Percentiles rank a stretch among this genome's conserved stretches.
Conservation (phyloP, 2,888 invertebrate genomes). For the Neuroscelio doddi region DNA sequence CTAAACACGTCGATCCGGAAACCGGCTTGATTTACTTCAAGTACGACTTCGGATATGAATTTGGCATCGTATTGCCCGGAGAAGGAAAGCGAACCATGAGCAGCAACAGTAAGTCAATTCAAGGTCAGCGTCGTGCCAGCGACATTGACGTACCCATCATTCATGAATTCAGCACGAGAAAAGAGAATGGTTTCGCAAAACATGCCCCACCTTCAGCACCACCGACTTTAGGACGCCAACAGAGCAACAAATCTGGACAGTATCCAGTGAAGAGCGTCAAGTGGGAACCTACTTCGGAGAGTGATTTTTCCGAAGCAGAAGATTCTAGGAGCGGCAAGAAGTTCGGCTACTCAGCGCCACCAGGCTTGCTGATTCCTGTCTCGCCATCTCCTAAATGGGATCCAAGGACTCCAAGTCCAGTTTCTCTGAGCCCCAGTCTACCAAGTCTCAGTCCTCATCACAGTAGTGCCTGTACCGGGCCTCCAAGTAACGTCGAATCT, state of each 20-base stretch:
- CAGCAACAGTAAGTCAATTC: slow-evolving; percentile 70
- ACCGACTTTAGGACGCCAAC: slow-evolving; percentile 32
- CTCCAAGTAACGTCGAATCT: slow-evolving; percentile 68
- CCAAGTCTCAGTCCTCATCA: slow-evolving; percentile 75
- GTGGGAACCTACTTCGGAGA: slow-evolving; percentile 78
- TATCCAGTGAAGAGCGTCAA: slow-evolving; percentile 72
- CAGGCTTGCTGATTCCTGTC: slow-evolving; percentile 63
- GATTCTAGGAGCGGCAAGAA: slow-evolving; percentile 71
- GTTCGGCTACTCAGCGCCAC: slow-evolving; percentile 58
- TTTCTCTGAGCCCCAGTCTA: slow-evolving; percentile 76
- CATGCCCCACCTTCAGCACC: slow-evolving; percentile 45
- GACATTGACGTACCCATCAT: slow-evolving; percentile 80
- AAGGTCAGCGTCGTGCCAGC: slow-evolving; percentile 74
- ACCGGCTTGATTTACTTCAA: slow-evolving; percentile 86
- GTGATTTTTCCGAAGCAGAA: slow-evolving; percentile 77
- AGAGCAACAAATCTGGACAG: slow-evolving; percentile 36
- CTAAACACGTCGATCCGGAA: slow-evolving; percentile 84
- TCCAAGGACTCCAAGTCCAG: slow-evolving; percentile 74
- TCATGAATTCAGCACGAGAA: slow-evolving; percentile 76
- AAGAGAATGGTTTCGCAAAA: slow-evolving; percentile 64
- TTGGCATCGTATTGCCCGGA: slow-evolving; percentile 81
- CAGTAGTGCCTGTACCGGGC: slow-evolving; percentile 64
- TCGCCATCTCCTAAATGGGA: slow-evolving; percentile 68
- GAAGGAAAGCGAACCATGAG: slow-evolving; percentile 74
- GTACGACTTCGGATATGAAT: slow-evolving; percentile 87